Percentiles rank a stretch among this genome's conserved stretches.
Conservation (phyloP, 2,888 invertebrate genomes). For the Amiota mariae region DNA sequence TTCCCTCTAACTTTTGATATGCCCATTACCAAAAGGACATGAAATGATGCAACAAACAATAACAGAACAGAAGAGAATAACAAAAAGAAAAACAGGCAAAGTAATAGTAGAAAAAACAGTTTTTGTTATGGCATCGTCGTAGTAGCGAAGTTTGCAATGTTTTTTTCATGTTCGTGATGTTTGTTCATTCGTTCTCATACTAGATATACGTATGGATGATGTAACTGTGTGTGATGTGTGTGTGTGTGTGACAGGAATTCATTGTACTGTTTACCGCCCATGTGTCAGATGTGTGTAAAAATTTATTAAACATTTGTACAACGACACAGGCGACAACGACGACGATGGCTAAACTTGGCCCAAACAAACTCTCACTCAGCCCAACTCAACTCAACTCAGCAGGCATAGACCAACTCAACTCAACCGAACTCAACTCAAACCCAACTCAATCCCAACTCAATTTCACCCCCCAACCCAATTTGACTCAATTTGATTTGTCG, state of each 20-base stretch:
- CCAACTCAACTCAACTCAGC: neutral
- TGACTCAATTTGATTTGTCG: too few relatives aligned
- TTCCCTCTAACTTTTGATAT: too few relatives aligned
- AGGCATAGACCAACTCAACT: too few relatives aligned
- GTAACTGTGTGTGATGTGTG: neutral
- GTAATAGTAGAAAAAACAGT: neutral
- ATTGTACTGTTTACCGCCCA: neutral
- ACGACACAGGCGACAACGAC: neutral
- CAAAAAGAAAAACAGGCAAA: neutral
- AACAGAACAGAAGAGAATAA: neutral
- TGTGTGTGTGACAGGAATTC: conserved; percentile 19
- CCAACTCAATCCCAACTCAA: too few relatives aligned
- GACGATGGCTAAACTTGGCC: neutral
- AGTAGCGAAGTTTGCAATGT: neutral
- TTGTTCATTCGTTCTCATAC: neutral
- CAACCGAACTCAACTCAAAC: too few relatives aligned
- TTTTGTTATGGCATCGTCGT: conserved; percentile 5
- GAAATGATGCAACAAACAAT: neutral
- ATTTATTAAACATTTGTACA: conserved; percentile 26
- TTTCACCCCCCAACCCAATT: too few relatives aligned
- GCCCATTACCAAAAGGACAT: neutral
- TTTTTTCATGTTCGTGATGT: neutral
- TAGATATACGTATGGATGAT: too few relatives aligned
- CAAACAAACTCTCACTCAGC: neutral
- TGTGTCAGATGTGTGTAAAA: conserved; percentile 27